Evolutionary conservation across 2,797 vertebrate species (phyloP), one percentile per base, ranked within the genome.

Genomic region (Onychomys leucogaster): DNA sequence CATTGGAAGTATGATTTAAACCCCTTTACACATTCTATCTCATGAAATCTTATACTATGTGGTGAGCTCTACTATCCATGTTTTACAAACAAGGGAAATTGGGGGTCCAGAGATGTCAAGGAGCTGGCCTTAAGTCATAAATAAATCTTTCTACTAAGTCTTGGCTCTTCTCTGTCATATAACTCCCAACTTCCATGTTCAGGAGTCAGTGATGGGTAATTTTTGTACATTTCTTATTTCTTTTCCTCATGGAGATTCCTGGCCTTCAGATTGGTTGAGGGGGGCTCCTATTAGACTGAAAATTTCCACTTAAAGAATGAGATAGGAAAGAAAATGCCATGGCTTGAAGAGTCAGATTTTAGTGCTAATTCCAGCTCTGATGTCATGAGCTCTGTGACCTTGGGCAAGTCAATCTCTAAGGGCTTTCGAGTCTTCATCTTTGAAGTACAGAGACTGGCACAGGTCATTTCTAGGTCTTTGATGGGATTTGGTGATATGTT

Each of bases 401-500:
- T 95, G 77, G 43, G 49, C 16, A 92, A 93, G 65, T 94, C 43
- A 59, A 82, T 85, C 12, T 93, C 21, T 69, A 25, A 17, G 49
- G 57, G 69, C 25, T 25, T 88, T n/a, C 65, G n/a, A 25, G 13
- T 77, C 75, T 29, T n/a, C 61, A 85, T 84, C 49, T 96, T 83
- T 49, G 78, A 97, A 25, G 37, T 75, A n/a, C 27, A 23, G 80
- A 87, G 77, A 65, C 41, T 94, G 55, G 23, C 3, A 9, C 21
- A 37, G 46, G 75, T 86, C 73, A 78, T 67, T 34, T 90, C 46
- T 63, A 29, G 37, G 90, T 69, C 10, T 6, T 87, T 81, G n/a
- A 78, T 90, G 59, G 67, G 37, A 91, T 95, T 80, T 95, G 77
- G 65, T 57, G 69, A 84, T 65, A 95, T 89, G 90, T 95, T 21